Evolutionary conservation across 92 coral and sea anemone genomes (phyloP), one percentile per base, ranked within the genome.

Genomic region (Isaurus tuberculatus): DNA sequence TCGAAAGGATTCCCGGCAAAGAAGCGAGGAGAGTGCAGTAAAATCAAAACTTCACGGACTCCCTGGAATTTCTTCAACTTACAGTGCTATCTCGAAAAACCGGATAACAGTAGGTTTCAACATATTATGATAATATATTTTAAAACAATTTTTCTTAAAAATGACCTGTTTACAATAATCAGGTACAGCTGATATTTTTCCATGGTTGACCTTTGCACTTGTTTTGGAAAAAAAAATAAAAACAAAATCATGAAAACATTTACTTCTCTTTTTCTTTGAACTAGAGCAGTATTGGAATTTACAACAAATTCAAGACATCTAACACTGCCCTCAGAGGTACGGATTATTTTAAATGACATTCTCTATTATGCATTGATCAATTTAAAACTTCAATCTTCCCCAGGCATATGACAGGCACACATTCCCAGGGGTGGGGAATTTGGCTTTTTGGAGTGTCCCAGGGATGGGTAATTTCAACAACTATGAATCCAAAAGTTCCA

Each of bases 301-400:
- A 92, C 88, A 95, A 93, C 87, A 93, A 93, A 82, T 91, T 90
- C 67, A 91, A 91, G 84, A 89, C 82, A 48, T 95, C 98, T 19
- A 85, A 93, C 29, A 95, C 94, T 42, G 86, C 93, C 9, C 60
- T 83, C 42, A 58, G 97, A 93, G 98, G 98, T 95, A 64, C 3
- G 63, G n/a, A n/a, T n/a, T 55, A 8, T 20, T 19, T 55, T 53
- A 20, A 6, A 53, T 19, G 11, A 19, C 9, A 55, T 6, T 20
- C 46, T 40, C 46, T 40, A 40, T 40, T 0, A 40, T n/a, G n/a
- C n/a, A n/a, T n/a, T n/a, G n/a, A n/a, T n/a, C n/a, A n/a, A n/a
- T n/a, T n/a, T n/a, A n/a, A n/a, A n/a, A n/a, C n/a, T n/a, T n/a
- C n/a, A n/a, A n/a, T n/a, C n/a, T n/a, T n/a, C n/a, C n/a, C n/a